These are phyloP conservation scores for Bellardia bayeri DNA, from an alignment of 2,888 invertebrate genomes.

Conservation along the genomic window DNA sequence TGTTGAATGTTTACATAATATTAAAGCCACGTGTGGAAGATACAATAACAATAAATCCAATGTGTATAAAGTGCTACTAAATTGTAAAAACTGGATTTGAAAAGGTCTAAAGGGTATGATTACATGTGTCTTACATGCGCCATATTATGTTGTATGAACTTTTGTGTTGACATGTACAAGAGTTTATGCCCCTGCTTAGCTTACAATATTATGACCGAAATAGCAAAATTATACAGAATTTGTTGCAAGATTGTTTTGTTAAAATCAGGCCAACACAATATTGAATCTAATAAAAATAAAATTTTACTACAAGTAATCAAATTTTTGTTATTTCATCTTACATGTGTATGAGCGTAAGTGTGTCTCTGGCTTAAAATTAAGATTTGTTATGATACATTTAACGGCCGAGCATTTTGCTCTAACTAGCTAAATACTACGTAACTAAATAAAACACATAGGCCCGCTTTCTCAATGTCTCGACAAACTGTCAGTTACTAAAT, in stretches of 20 bases:
- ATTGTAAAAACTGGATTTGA: conserved; percentile 14
- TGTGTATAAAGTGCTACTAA: not conserved
- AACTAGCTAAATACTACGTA: not conserved
- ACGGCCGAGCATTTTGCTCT: not conserved
- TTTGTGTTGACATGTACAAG: too few species aligned
- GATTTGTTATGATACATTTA: conserved; percentile 2
- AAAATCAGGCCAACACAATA: conserved; percentile 9
- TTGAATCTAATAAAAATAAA: conserved; percentile 63
- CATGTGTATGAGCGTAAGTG: not conserved
- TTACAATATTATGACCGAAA: not conserved
- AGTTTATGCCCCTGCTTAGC: not conserved
- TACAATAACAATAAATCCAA: conserved; percentile 55
- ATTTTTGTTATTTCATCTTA: conserved; percentile 15
- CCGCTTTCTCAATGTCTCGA: too few species aligned
- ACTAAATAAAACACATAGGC: not conserved
- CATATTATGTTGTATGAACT: not conserved
- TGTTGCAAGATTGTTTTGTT: conserved; percentile 17
- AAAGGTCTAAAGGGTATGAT: conserved; percentile 42
- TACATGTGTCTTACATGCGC: conserved; percentile 27
- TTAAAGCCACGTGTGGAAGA: conserved; percentile 59
- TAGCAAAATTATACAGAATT: not conserved
- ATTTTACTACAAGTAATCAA: conserved; percentile 58
- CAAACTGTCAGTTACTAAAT: too few species aligned
- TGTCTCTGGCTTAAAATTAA: conserved; percentile 11
- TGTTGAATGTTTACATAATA: conserved; percentile 43